Conservation (phyloP, 2,888 invertebrate species). For the Tenthredo mesomela region DNA sequence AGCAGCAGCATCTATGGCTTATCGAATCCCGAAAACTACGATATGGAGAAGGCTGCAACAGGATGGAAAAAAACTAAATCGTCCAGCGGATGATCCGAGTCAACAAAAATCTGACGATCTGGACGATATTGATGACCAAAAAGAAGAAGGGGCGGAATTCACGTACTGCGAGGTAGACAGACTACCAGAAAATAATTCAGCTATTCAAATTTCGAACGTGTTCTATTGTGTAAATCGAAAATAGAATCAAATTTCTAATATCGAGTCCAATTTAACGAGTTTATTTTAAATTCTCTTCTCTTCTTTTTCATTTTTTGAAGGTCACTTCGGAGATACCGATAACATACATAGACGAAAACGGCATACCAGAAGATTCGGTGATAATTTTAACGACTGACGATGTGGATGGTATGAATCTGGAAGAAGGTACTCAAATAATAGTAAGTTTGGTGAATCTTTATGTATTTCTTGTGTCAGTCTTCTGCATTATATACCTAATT, state of each 20-base stretch:
- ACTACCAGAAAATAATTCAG: not conserved
- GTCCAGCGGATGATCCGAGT: slow-evolving; percentile 47
- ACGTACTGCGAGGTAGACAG: slow-evolving; percentile 57
- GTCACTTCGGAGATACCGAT: slow-evolving; percentile 73
- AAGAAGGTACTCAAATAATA: slow-evolving; percentile 71
- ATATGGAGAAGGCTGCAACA: slow-evolving; percentile 77
- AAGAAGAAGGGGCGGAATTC: slow-evolving; percentile 53
- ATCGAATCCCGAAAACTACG: slow-evolving; percentile 77
- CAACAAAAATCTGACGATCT: slow-evolving; percentile 51
- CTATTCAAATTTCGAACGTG: no score
- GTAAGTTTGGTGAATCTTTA: slow-evolving; percentile 72
- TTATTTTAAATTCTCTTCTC: not conserved
- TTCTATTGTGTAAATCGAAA: not conserved
- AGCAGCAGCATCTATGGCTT: slow-evolving; percentile 75
- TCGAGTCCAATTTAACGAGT: not conserved
- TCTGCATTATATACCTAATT: no score
- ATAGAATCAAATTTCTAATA: not conserved
- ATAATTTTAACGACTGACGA: slow-evolving; percentile 75
- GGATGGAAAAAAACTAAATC: slow-evolving; percentile 64
- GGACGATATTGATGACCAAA: slow-evolving; percentile 37
- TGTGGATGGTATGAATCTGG: slow-evolving; percentile 70
- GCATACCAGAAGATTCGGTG: slow-evolving; percentile 74
- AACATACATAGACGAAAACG: slow-evolving; percentile 74
- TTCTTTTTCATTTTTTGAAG: slow-evolving; percentile 59
- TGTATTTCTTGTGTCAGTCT: no score